These are phyloP conservation scores for Eulemur rufifrons DNA, from an alignment of 2,113 vertebrate species.

Conservation along the genomic window DNA sequence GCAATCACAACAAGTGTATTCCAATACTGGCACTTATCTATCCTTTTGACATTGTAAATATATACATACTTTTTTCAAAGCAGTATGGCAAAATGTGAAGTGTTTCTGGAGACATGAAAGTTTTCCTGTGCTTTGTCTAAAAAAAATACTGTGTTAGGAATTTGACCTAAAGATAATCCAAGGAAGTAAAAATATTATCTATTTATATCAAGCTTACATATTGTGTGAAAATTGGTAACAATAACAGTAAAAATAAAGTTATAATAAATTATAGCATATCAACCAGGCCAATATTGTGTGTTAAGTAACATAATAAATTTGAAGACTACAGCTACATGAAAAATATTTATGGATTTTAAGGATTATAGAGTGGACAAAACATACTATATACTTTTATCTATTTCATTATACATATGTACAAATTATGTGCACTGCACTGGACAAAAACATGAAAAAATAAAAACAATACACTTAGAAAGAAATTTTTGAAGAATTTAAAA, in stretches of 20 bases:
- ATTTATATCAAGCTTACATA: not conserved
- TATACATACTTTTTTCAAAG: not conserved
- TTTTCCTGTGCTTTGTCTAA: not conserved
- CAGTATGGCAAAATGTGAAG: not conserved
- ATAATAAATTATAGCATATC: not conserved
- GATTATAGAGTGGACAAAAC: not conserved
- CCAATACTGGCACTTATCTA: not conserved
- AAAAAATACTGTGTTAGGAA: not conserved
- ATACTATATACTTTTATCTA: not conserved
- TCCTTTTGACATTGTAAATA: not conserved
- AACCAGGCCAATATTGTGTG: not conserved
- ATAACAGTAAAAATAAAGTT: not conserved
- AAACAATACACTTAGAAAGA: not conserved
- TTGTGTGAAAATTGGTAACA: not conserved
- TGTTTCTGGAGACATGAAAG: not conserved
- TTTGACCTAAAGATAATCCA: not conserved
- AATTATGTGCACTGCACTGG: not conserved
- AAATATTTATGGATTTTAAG: not conserved
- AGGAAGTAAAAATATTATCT: not conserved
- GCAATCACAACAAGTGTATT: not conserved
- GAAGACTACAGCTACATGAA: not conserved
- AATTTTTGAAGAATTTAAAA: not conserved
- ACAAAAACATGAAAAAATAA: not conserved
- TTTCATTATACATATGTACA: not conserved
- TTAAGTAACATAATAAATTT: not conserved